A percentile compares a stretch with the other conserved stretches of the same genome.
phyloP scores from a whole-genome alignment of 2,888 invertebrate species.

The Hirtodrosophila confusa region DNA sequence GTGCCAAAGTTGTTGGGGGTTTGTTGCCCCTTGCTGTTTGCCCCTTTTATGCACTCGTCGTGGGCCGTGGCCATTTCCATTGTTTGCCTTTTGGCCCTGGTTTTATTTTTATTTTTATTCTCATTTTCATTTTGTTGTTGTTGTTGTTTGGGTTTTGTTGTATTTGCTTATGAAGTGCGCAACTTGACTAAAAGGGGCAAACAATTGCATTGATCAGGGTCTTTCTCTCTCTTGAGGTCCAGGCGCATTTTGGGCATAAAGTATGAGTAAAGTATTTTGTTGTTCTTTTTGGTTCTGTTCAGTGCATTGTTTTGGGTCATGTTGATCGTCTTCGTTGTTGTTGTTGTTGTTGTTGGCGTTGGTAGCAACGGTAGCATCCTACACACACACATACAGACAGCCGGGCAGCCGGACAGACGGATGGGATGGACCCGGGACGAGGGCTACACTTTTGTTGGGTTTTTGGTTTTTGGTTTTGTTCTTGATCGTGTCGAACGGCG shows the following conservation, averaged over 20 bases:
- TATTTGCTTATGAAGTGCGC: conserved; percentile 80
- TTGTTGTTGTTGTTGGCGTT: conserved; percentile 55
- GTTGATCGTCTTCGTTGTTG: conserved; percentile 56
- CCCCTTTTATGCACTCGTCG: conserved; percentile 37
- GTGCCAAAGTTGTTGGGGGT: conserved; percentile 62
- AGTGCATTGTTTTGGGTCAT: conserved; percentile 78
- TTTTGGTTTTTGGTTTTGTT: conserved; percentile 61
- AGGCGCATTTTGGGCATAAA: conserved; percentile 76
- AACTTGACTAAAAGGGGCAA: conserved; percentile 83
- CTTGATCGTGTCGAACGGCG: conserved; percentile 83
- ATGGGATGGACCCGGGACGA: conserved; percentile 1
- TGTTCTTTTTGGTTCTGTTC: conserved; percentile 54
- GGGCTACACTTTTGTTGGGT: conserved; percentile 46
- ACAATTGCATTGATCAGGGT: conserved; percentile 81
- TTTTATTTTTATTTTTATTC: conserved; percentile 25
- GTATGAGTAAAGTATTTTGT: conserved; percentile 78
- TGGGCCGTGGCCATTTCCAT: conserved; percentile 59
- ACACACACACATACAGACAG: conserved; percentile 47
- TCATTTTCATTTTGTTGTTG: conserved; percentile 44
- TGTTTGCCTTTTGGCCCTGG: conserved; percentile 75
- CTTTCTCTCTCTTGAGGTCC: conserved; percentile 17
- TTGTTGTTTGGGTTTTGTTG: conserved; percentile 50
- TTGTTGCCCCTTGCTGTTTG: conserved; percentile 5
- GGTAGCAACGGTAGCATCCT: conserved; percentile 76
- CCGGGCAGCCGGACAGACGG: conserved; percentile 7